Evolutionary conservation across 1,140 invertebrate genomes (phyloP).

Genomic region (Heliconius congener): DNA sequence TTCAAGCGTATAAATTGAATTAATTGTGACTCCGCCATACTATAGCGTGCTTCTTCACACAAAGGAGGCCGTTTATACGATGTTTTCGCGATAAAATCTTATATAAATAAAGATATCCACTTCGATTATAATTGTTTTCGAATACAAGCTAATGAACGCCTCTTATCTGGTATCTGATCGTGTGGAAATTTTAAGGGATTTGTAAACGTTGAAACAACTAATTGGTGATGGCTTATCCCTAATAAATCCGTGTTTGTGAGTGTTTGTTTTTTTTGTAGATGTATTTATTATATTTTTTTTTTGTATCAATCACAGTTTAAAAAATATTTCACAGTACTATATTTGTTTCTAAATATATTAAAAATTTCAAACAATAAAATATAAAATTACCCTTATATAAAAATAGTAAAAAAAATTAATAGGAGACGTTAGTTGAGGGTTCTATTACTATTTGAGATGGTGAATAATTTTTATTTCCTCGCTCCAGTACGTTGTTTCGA

Average conservation of each 20-base stretch:
- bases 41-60: constrained; percentile 36
- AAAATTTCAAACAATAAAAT: too few species aligned
- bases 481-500: too few species aligned
- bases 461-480: too few species aligned
- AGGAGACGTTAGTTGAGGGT: too few species aligned
- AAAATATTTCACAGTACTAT: too few species aligned
- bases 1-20: constrained; percentile 63
- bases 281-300: too few species aligned
- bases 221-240: constrained; percentile 4
- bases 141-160: constrained; percentile 41
- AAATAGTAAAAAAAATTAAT: too few species aligned
- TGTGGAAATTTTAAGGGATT: constrained; percentile 26
- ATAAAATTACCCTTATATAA: too few species aligned
- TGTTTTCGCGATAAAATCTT: constrained; percentile 37
- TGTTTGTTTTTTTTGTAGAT: background rate
- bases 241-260: constrained; percentile 1
- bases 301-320: too few species aligned
- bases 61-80: constrained; percentile 30
- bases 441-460: too few species aligned
- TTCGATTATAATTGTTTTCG: constrained; percentile 43
- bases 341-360: too few species aligned
- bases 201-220: constrained; percentile 14
- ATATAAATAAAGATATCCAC: constrained; percentile 43
- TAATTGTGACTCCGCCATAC: constrained; percentile 48
- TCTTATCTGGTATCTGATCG: constrained; percentile 30